Evolutionary conservation across 2,888 invertebrate species (phyloP).

Genomic region (Penaeus monodon): DNA sequence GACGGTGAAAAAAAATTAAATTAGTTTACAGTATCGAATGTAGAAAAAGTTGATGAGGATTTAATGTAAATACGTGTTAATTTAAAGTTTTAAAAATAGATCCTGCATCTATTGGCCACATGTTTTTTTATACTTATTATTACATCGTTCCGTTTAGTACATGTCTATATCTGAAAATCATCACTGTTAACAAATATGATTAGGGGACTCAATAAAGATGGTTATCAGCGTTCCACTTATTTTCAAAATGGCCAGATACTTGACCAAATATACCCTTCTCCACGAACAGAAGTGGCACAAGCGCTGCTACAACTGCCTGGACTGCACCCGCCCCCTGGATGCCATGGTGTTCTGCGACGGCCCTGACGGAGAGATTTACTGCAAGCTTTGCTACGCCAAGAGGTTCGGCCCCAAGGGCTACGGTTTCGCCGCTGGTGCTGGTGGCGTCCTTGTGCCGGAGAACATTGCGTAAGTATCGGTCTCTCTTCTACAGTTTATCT

Average conservation of each 20-base stretch:
- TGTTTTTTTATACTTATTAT: no score
- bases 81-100: no score
- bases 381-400: constrained; percentile 91
- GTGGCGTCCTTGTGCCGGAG: constrained; percentile 77
- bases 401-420: constrained; percentile 89
- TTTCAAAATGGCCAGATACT: background rate
- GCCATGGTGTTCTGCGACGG: constrained; percentile 93
- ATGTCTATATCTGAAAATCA: no score
- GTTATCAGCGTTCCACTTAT: no score
- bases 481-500: background rate
- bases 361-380: constrained; percentile 93
- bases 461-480: constrained; percentile 57
- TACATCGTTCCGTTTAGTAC: no score
- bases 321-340: constrained; percentile 89
- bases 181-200: no score
- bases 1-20: no score
- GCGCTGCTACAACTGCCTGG: constrained; percentile 64
- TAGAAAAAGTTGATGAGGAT: no score
- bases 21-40: no score
- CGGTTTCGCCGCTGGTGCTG: constrained; percentile 91
- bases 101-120: no score
- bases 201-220: no score
- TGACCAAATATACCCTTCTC: background rate
- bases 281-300: constrained; percentile 60
- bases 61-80: no score